Percentiles rank a stretch among this genome's conserved stretches.
Evolutionary conservation across 2,113 vertebrate genomes (phyloP).

Genomic region (Cisticola juncidis): DNA sequence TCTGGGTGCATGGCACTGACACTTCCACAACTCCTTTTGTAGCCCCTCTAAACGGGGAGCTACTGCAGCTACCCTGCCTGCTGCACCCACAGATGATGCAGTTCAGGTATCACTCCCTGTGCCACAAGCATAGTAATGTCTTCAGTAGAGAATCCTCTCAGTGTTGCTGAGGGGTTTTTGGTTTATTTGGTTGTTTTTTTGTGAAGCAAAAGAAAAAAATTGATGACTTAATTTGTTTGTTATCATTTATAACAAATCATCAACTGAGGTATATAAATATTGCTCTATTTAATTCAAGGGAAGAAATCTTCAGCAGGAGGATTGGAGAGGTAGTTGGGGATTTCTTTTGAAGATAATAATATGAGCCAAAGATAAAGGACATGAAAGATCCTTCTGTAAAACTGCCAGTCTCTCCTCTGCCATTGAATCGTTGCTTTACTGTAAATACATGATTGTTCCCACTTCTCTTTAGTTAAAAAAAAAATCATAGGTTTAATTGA

Average conservation of each 20-base stretch:
- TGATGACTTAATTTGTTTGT: background rate
- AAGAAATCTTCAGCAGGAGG: background rate
- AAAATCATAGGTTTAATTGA: background rate
- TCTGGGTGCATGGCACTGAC: background rate
- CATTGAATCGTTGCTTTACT: background rate
- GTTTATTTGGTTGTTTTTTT: background rate
- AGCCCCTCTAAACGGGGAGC: accelerated
- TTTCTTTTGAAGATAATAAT: background rate
- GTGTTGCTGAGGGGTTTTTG: accelerated
- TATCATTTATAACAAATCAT: background rate
- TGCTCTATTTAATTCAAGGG: background rate
- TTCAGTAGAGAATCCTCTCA: background rate
- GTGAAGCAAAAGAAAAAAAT: background rate
- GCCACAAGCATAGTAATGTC: background rate
- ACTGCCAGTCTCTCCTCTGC: background rate
- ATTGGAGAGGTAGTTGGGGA: background rate
- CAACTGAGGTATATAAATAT: background rate
- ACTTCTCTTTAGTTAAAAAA: background rate
- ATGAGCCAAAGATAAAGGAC: background rate
- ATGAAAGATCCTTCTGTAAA: background rate
- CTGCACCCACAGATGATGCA: background rate
- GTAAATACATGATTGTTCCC: background rate
- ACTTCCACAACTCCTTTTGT: background rate
- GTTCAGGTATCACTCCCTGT: background rate
- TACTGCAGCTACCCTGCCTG: background rate